Conservation (phyloP, 2,113 vertebrate species). For the Gorsachius goisagi region DNA sequence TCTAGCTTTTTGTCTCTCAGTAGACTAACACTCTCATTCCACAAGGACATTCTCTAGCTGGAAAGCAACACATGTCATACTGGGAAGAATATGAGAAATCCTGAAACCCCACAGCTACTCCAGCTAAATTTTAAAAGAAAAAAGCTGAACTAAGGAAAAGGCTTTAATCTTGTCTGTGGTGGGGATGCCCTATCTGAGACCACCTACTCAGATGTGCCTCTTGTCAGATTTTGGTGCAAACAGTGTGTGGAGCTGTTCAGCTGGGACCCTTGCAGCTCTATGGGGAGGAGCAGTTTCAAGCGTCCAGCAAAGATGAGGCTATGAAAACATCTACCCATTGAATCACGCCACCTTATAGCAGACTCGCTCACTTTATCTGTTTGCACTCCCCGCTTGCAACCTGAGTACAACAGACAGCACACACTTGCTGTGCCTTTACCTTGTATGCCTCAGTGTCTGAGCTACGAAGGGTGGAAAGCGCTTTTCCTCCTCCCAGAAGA, state of each 20-base stretch:
- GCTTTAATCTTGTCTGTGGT: neutral
- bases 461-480: neutral
- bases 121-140: neutral
- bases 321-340: neutral
- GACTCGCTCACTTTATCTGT: neutral
- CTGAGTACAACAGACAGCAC: neutral
- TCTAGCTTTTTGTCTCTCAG: conserved; percentile 24
- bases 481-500: neutral
- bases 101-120: neutral
- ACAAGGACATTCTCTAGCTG: conserved; percentile 39
- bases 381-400: neutral
- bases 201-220: neutral
- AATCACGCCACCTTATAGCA: neutral
- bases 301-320: neutral
- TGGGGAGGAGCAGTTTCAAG: neutral
- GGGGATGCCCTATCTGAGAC: neutral
- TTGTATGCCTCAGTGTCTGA: neutral
- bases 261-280: neutral
- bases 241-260: neutral
- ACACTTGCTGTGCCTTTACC: neutral
- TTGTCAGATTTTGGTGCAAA: neutral
- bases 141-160: neutral
- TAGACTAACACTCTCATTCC: conserved; percentile 12
- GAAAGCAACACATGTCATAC: neutral
- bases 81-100: neutral